Evolutionary conservation across 2,113 vertebrate genomes (phyloP).

Genomic region (Chroicocephalus ridibundus): DNA sequence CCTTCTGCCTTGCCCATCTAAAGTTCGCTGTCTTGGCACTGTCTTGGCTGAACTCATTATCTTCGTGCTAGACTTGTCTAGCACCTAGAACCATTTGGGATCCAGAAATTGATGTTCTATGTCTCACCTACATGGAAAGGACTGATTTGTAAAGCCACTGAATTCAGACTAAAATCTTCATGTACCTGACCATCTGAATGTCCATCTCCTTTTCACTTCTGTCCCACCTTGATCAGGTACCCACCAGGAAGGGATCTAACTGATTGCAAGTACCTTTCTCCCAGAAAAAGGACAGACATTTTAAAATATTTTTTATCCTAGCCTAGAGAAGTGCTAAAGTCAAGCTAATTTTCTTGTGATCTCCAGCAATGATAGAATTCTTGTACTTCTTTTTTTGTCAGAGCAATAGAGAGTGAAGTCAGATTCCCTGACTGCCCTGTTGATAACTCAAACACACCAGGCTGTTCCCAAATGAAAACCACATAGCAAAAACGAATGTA

Average conservation of each 20-base stretch:
- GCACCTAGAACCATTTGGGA: background rate
- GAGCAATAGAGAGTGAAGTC: background rate
- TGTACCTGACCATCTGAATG: background rate
- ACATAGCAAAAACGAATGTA: slow-evolving; percentile 13
- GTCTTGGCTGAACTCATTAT: background rate
- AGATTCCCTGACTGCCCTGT: background rate
- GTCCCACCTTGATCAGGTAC: background rate
- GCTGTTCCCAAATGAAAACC: slow-evolving; percentile 31
- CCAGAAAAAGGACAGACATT: background rate
- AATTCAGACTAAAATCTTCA: background rate
- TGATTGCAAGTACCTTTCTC: background rate
- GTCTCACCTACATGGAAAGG: background rate
- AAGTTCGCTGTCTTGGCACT: background rate
- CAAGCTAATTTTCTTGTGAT: background rate
- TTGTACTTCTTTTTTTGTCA: background rate
- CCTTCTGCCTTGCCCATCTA: background rate
- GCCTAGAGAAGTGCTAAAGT: background rate
- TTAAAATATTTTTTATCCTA: background rate
- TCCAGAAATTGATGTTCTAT: background rate
- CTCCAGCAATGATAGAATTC: background rate
- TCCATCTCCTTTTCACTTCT: background rate
- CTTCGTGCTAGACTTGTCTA: background rate
- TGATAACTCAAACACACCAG: background rate
- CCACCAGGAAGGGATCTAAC: background rate
- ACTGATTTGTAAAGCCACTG: background rate